Conservation (phyloP, 2,888 invertebrate genomes). For the Thalpophila matura region DNA sequence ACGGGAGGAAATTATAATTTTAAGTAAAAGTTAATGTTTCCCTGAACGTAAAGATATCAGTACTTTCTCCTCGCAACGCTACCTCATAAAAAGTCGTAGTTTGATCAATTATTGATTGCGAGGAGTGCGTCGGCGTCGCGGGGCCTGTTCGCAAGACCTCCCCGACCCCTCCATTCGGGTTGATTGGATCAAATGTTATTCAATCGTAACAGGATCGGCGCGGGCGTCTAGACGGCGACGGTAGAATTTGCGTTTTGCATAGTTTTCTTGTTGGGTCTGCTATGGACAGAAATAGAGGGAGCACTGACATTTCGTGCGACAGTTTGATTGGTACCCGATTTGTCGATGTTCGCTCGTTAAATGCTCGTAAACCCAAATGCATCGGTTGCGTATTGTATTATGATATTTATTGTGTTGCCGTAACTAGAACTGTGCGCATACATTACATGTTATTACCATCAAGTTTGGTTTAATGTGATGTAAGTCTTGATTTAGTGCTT, state of each 20-base stretch:
- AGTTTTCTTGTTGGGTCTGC: conserved; percentile 87
- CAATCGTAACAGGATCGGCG: conserved; percentile 83
- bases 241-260: conserved; percentile 87
- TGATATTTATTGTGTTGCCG: conserved; percentile 62
- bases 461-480: conserved; percentile 33
- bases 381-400: conserved; percentile 45
- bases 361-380: conserved; percentile 71
- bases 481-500: conserved; percentile 27
- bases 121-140: conserved; percentile 67
- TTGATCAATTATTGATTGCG: conserved; percentile 82
- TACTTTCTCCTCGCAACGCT: conserved; percentile 56
- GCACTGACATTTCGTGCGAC: conserved; percentile 86
- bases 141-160: conserved; percentile 81
- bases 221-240: conserved; percentile 88
- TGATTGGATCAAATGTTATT: conserved; percentile 90
- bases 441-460: conserved; percentile 41
- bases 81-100: conserved; percentile 59
- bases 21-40: conserved; percentile 48
- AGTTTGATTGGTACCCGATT: conserved; percentile 82
- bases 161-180: conserved; percentile 84
- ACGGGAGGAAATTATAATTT: conserved; percentile 40
- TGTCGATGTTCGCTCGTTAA: conserved; percentile 77
- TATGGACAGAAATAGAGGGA: conserved; percentile 86
- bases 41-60: conserved; percentile 22
- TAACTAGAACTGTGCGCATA: conserved; percentile 44